These are phyloP conservation scores for Carcharodon carcharias DNA, from an alignment of 2,797 vertebrate genomes.

Conservation along the genomic window DNA sequence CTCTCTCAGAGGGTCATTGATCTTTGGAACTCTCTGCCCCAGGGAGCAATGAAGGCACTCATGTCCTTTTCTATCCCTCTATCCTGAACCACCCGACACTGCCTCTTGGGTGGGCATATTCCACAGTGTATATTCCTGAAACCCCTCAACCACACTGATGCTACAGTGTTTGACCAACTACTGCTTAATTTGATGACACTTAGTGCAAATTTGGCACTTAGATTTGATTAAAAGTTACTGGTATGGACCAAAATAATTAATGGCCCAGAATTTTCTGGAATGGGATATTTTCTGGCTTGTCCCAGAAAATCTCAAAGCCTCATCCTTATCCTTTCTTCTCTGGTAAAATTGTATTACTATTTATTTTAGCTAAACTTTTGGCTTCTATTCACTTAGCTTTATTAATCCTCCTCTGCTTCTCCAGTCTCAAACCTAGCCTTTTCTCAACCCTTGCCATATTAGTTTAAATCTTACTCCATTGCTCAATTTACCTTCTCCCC, in stretches of 20 bases:
- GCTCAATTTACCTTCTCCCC: background rate
- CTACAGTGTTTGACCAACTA: background rate
- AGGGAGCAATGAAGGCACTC: background rate
- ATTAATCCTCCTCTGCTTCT: background rate
- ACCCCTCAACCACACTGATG: background rate
- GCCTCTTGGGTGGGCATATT: too few species aligned
- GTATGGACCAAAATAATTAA: background rate
- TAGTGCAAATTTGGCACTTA: background rate
- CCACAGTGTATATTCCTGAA: background rate
- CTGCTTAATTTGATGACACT: background rate
- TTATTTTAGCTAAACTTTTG: background rate
- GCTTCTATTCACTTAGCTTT: background rate
- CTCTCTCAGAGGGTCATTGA: too few species aligned
- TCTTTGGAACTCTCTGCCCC: too few species aligned
- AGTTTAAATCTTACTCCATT: background rate
- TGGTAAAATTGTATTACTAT: background rate
- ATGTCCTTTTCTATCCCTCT: background rate
- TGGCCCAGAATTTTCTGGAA: background rate
- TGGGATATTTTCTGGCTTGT: background rate
- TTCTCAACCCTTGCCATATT: background rate
- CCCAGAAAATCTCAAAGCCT: background rate
- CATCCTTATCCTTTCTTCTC: background rate
- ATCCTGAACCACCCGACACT: background rate
- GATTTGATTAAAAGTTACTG: background rate
- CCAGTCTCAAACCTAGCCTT: background rate